Base-by-base conservation (phyloP, 1,140 invertebrate species). In the Caerostris extrusa region DNA sequence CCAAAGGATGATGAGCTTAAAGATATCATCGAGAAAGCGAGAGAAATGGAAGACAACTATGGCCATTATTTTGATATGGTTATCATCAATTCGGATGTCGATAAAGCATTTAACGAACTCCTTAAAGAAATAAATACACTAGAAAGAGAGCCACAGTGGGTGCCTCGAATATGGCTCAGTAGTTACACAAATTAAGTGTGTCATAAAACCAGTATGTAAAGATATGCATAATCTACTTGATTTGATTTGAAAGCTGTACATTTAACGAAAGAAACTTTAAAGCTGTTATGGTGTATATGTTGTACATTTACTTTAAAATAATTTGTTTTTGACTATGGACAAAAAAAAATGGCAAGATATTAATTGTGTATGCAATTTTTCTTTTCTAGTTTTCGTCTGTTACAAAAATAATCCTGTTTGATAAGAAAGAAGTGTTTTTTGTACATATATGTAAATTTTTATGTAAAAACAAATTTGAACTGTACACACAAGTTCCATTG, bases 61-160 rank as follows among this genome's bases (percentile, higher is more conserved):
- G 96, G 96, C 53, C 96, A 96, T 95, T 96, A 95, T 93, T 96
- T 97, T 95, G 97, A 97, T 95, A 95, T 95, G 94, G 95, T 97
- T 57, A 95, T 97, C 17, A 95, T 96, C n/a, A 97, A 96, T 93
- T 95, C 95, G 55, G 96, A 97, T 93, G 95, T 96, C 91, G 96
- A 96, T 77, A 95, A 95, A 61, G 96, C 97, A n/a, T 96, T 96
- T 95, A 95, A 96, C 69, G 96, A 97, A 95, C 95, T 97, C 7
- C 87, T 96, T 14, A 94, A 95, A 83, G 96, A 96, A 94, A 96
- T 97, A 8, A 96, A 96, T 94, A 95, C 95, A 58, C 95, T 97
- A 57, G 96, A 97, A 93, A 96, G 96, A 56, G 96, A 97, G 94
- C 96, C 96, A 7, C 96, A 97, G 95, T 97, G 97, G 97, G 96